Percentiles rank a stretch among this genome's conserved stretches.
Conservation (phyloP, 2,113 vertebrate genomes). For the Notechis scutatus region DNA sequence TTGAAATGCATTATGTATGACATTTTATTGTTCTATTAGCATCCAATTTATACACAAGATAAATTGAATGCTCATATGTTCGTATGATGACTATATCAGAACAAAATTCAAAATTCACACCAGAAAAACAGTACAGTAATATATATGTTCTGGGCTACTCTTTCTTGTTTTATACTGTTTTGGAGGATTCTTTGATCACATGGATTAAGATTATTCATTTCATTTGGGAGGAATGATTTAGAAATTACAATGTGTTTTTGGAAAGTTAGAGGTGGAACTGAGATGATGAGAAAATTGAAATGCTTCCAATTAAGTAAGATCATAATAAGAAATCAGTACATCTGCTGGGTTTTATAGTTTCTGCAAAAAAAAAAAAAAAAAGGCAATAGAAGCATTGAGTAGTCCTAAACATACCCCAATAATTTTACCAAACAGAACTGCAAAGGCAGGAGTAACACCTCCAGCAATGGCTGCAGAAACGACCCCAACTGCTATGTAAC, state of each 20-base stretch:
- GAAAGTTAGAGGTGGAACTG: neutral
- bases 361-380: neutral
- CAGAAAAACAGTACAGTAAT: neutral
- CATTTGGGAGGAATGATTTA: neutral
- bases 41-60: neutral
- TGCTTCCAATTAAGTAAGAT: neutral
- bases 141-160: neutral
- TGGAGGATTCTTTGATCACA: neutral
- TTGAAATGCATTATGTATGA: neutral
- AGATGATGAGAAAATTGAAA: neutral
- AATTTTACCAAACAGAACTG: conserved; percentile 72
- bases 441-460: conserved; percentile 63
- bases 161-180: neutral
- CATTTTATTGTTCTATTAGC: neutral
- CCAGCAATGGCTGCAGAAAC: conserved; percentile 66
- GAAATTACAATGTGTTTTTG: neutral
- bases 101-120: neutral
- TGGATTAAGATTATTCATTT: neutral
- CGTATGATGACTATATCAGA: neutral
- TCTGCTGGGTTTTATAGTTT: neutral
- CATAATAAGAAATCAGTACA: neutral
- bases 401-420: conserved; percentile 63
- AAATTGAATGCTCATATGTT: neutral
- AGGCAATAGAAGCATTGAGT: neutral
- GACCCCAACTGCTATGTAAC: conserved; percentile 60